Evolutionary conservation across 1,140 invertebrate species (phyloP).

Genomic region (Portunus trituberculatus): DNA sequence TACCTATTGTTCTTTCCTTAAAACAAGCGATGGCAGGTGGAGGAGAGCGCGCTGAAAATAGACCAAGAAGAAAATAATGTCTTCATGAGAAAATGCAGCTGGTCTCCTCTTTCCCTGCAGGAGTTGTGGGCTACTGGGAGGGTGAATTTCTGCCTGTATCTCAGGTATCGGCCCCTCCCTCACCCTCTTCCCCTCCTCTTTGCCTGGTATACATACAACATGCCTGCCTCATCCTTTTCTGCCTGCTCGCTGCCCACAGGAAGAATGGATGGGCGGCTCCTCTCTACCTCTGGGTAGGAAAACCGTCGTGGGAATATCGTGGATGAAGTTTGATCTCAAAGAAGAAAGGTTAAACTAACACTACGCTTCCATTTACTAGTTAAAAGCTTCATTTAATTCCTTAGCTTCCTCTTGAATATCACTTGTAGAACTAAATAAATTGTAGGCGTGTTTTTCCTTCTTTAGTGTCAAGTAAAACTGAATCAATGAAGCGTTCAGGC

Average conservation of each 20-base stretch:
- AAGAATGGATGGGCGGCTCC: not conserved
- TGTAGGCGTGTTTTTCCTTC: no score
- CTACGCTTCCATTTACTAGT: no score
- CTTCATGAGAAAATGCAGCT: not conserved
- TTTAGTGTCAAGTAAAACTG: no score
- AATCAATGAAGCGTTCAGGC: no score
- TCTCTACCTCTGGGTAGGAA: not conserved
- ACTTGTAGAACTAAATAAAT: no score
- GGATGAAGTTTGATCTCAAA: not conserved
- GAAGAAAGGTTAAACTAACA: no score
- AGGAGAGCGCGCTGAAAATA: not conserved
- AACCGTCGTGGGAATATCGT: not conserved
- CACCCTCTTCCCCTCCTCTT: not conserved
- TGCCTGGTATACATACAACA: not conserved
- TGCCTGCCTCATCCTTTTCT: not conserved
- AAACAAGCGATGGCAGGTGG: not conserved
- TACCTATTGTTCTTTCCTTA: constrained; percentile 25
- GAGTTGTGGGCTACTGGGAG: not conserved
- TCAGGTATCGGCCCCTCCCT: not conserved
- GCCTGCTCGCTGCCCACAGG: not conserved
- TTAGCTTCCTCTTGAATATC: no score
- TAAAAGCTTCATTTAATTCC: no score
- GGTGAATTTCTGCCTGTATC: not conserved
- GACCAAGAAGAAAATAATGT: not conserved
- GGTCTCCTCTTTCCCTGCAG: not conserved